Percentiles rank a stretch among this genome's conserved stretches.
Evolutionary conservation across 2,888 invertebrate species (phyloP).

Genomic region (Mythimna ferrago): DNA sequence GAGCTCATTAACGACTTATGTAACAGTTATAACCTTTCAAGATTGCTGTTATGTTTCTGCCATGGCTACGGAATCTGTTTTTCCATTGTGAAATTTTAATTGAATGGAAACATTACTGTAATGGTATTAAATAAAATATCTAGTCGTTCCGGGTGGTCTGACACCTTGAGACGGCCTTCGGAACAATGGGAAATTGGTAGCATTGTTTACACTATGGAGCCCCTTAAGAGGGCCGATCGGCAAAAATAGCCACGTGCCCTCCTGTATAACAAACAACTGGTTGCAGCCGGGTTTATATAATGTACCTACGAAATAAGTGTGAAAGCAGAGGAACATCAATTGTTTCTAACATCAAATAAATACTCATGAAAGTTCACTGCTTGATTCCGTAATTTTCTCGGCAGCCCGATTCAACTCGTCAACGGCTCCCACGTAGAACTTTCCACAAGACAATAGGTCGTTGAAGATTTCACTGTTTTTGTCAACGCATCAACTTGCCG

Average conservation of each 20-base stretch:
- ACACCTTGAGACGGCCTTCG: slow-evolving; percentile 76
- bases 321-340: slow-evolving; percentile 50
- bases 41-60: slow-evolving; percentile 53
- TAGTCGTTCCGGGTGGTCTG: slow-evolving; percentile 73
- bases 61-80: slow-evolving; percentile 53
- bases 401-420: slow-evolving; percentile 73
- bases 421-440: slow-evolving; percentile 84
- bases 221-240: slow-evolving; percentile 20
- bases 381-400: slow-evolving; percentile 82
- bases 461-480: slow-evolving; percentile 89
- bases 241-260: slow-evolving; percentile 50
- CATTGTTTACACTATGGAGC: slow-evolving; percentile 56
- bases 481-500: slow-evolving; percentile 78
- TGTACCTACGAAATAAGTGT: slow-evolving; percentile 44
- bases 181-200: slow-evolving; percentile 70
- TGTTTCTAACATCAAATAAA: slow-evolving; percentile 58
- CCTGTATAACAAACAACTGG: slow-evolving; percentile 19
- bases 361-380: slow-evolving; percentile 71
- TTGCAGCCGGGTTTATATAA: slow-evolving; percentile 36
- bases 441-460: slow-evolving; percentile 86
- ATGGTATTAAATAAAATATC: slow-evolving; percentile 67
- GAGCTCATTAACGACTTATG: slow-evolving; percentile 23
- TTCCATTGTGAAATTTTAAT: slow-evolving; percentile 57
- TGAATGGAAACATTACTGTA: slow-evolving; percentile 61
- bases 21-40: slow-evolving; percentile 45